Conservation (phyloP, 2,888 invertebrate genomes). For the Rotaria sp. region DNA sequence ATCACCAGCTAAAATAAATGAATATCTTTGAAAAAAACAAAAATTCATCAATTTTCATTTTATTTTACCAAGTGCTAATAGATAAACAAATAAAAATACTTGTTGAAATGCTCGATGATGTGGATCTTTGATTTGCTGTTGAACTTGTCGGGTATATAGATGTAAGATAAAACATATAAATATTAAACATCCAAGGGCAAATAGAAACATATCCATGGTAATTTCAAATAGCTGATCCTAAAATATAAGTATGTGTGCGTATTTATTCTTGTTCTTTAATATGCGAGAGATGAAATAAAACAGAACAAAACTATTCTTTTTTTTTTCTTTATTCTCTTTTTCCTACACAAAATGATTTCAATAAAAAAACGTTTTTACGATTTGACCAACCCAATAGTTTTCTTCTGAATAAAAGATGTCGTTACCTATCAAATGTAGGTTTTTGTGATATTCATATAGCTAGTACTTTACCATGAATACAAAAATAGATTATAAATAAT, state of each 20-base stretch:
- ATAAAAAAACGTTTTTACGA: too few relatives aligned
- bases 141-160: slow-evolving; percentile 51
- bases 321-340: too few relatives aligned
- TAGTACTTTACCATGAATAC: too few relatives aligned
- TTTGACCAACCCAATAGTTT: background rate
- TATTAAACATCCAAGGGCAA: slow-evolving; percentile 27
- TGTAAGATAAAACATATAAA: slow-evolving; percentile 51
- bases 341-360: too few relatives aligned
- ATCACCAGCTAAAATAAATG: slow-evolving; percentile 56
- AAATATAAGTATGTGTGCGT: too few relatives aligned
- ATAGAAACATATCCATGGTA: slow-evolving; percentile 27
- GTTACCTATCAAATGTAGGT: background rate
- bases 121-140: slow-evolving; percentile 49
- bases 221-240: too few relatives aligned
- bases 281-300: too few relatives aligned
- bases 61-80: slow-evolving; percentile 56
- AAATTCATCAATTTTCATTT: background rate
- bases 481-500: too few relatives aligned
- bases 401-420: background rate
- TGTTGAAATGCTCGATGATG: slow-evolving; percentile 55
- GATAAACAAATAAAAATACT: slow-evolving; percentile 56
- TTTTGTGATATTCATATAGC: background rate
- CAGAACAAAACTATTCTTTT: too few relatives aligned
- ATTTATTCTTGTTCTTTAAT: too few relatives aligned
- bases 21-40: background rate